Conservation (phyloP, 1,140 invertebrate genomes). For the Brachionus sp. region DNA sequence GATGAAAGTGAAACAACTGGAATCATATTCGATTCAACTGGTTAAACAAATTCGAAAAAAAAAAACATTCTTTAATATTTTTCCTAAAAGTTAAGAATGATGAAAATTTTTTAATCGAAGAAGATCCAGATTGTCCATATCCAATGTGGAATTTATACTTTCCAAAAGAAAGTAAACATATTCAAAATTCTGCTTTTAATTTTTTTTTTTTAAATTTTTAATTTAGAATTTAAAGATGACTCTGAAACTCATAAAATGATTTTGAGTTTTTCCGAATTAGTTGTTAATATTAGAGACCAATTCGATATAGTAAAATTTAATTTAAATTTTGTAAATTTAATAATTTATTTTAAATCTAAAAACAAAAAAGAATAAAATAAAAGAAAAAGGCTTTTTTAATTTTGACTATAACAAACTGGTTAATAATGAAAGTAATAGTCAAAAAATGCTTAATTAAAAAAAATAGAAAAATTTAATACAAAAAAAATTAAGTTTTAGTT, state of each 20-base stretch:
- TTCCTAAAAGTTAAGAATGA: slow-evolving; percentile 5
- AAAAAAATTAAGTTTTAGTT: not conserved
- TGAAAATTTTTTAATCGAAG: slow-evolving; percentile 38
- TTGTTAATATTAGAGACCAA: not conserved
- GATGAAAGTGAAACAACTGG: slow-evolving; percentile 21
- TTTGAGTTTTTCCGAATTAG: not conserved
- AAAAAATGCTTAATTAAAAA: not conserved
- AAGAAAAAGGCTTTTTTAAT: slow-evolving; percentile 45
- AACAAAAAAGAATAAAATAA: slow-evolving; percentile 35
- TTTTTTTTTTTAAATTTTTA: not conserved
- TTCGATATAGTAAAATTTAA: slow-evolving; percentile 25
- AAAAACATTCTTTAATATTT: not conserved
- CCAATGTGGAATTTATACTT: slow-evolving; percentile 45
- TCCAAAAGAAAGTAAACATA: slow-evolving; percentile 36
- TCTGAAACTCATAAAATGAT: not conserved
- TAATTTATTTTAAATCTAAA: not conserved
- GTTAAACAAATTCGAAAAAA: not conserved
- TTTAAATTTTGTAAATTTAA: not conserved
- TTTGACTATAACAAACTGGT: slow-evolving; percentile 23
- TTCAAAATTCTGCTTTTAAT: not conserved
- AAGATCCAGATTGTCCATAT: slow-evolving; percentile 40
- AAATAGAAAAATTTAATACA: not conserved
- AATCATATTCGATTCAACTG: slow-evolving; percentile 26
- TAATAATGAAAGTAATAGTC: slow-evolving; percentile 2
- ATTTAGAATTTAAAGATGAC: slow-evolving; percentile 9